These are phyloP conservation scores for Pomacea maculata DNA, from an alignment of 1,140 invertebrate genomes.

Conservation along the genomic window DNA sequence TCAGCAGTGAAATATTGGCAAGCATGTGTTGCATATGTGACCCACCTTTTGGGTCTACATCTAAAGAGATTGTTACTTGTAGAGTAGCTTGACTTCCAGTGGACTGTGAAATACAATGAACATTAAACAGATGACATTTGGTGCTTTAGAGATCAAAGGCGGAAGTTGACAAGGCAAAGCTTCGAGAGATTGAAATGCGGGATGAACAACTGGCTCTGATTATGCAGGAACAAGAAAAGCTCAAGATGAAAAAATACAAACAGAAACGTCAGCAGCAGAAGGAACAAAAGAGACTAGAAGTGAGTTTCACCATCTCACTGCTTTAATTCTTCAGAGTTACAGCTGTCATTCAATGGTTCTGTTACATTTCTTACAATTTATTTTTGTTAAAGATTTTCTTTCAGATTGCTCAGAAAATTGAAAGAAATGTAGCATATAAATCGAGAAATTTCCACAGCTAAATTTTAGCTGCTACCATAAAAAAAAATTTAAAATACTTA, in stretches of 20 bases:
- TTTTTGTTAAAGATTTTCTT: neutral
- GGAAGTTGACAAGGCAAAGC: slow-evolving; percentile 71
- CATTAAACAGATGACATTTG: too few species aligned
- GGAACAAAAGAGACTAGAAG: slow-evolving; percentile 33
- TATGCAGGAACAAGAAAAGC: slow-evolving; percentile 83
- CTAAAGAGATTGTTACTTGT: too few species aligned
- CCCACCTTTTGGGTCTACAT: too few species aligned
- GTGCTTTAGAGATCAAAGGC: slow-evolving; percentile 69
- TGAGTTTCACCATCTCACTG: neutral
- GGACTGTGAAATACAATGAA: too few species aligned
- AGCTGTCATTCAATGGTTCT: neutral
- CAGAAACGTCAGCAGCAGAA: slow-evolving; percentile 48
- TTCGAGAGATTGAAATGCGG: slow-evolving; percentile 87
- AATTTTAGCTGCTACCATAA: neutral
- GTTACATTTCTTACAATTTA: neutral
- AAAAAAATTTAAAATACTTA: neutral
- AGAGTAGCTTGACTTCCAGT: too few species aligned
- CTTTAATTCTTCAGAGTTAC: too few species aligned
- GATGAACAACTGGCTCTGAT: slow-evolving; percentile 89
- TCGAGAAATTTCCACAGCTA: too few species aligned
- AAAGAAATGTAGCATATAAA: neutral
- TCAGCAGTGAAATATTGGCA: too few species aligned
- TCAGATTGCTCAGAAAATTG: neutral
- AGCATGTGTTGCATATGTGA: too few species aligned
- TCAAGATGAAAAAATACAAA: slow-evolving; percentile 54